Conservation (phyloP, 2,797 vertebrate species). For the Rhodeus uyekii region DNA sequence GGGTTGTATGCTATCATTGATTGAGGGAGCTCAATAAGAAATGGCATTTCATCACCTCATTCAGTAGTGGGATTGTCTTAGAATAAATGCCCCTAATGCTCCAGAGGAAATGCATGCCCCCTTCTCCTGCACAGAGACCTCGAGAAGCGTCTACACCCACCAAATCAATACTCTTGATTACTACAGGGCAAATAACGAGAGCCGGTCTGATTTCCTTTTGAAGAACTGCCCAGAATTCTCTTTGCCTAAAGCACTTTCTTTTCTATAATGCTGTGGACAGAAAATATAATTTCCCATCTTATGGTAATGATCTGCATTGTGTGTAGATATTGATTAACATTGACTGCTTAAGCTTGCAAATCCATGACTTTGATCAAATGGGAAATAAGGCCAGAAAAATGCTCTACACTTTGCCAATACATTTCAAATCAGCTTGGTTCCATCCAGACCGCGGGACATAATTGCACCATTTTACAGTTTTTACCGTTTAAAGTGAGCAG, state of each 20-base stretch:
- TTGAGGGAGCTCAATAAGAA: slow-evolving; percentile 75
- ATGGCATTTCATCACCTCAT: slow-evolving; percentile 76
- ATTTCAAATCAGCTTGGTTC: no score
- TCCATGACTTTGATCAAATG: background rate
- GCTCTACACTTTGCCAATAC: background rate
- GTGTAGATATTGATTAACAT: slow-evolving; percentile 35
- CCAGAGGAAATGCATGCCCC: slow-evolving; percentile 71
- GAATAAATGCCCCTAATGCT: slow-evolving; percentile 73
- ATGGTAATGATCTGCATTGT: slow-evolving; percentile 24
- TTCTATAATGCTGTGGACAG: slow-evolving; percentile 25
- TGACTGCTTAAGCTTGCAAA: slow-evolving; percentile 2
- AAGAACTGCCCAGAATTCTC: slow-evolving; percentile 56
- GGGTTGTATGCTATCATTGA: slow-evolving; percentile 68
- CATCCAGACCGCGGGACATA: no score
- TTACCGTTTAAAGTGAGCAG: no score
- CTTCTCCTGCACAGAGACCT: slow-evolving; percentile 60
- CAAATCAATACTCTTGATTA: slow-evolving; percentile 81
- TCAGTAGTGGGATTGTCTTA: slow-evolving; percentile 76
- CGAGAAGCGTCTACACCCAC: slow-evolving; percentile 62
- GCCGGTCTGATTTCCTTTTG: slow-evolving; percentile 66
- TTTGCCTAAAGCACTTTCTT: slow-evolving; percentile 32
- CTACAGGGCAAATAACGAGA: slow-evolving; percentile 61
- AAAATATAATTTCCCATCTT: slow-evolving; percentile 11
- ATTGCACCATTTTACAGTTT: no score
- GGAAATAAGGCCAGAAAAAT: background rate